Percentiles rank a stretch among this genome's conserved stretches.
These are phyloP conservation scores for Apus apus DNA, from an alignment of 2,113 vertebrate species.

Conservation along the genomic window DNA sequence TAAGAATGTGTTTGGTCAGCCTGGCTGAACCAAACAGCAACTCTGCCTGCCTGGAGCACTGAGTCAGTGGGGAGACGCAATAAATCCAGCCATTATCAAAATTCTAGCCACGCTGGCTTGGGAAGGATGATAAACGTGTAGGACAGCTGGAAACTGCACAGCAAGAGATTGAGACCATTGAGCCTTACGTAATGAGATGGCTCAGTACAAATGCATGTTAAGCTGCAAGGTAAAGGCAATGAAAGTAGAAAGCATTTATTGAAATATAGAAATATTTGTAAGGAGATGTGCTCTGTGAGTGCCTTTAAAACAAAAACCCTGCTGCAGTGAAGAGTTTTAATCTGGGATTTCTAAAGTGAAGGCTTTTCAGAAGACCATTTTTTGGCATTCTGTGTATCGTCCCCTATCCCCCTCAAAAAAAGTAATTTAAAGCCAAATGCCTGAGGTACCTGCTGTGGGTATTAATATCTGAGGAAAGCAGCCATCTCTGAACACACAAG, in stretches of 20 bases:
- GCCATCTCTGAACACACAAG: not conserved
- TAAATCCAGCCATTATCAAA: not conserved
- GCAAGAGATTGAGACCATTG: not conserved
- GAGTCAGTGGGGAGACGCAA: not conserved
- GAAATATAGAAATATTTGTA: not conserved
- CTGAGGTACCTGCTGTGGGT: not conserved
- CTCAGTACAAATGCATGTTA: accelerated
- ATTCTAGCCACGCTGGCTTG: not conserved
- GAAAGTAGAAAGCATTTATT: not conserved
- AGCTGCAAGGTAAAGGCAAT: not conserved
- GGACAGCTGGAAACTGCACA: not conserved
- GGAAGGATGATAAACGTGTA: not conserved
- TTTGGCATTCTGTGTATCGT: not conserved
- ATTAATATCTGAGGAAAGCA: accelerated
- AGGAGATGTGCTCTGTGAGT: not conserved
- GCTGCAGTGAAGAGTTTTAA: not conserved
- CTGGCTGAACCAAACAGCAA: not conserved
- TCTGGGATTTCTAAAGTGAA: not conserved
- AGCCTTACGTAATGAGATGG: not conserved
- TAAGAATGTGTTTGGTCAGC: constrained; percentile 11
- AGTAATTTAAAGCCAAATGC: not conserved
- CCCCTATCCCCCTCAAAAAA: accelerated
- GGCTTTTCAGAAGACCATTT: not conserved
- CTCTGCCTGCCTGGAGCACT: not conserved
- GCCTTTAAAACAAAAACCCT: not conserved